These are phyloP conservation scores for Cabera pusaria DNA, from an alignment of 2,888 invertebrate species.

Conservation along the genomic window DNA sequence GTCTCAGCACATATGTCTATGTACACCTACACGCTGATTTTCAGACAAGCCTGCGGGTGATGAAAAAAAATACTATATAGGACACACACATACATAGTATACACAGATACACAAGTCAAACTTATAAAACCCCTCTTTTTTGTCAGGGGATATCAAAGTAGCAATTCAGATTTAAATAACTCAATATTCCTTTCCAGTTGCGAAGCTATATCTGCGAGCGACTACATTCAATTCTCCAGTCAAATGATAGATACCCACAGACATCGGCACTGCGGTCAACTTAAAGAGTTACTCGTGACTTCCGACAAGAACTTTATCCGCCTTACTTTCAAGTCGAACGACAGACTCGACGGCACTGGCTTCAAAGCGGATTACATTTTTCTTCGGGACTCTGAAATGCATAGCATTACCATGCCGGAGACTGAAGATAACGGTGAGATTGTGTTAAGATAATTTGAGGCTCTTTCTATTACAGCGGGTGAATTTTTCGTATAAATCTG, in stretches of 20 bases:
- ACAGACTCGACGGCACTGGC: slow-evolving; percentile 95
- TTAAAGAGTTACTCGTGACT: slow-evolving; percentile 89
- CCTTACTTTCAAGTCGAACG: slow-evolving; percentile 96
- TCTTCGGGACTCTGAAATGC: slow-evolving; percentile 86
- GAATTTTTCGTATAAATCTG: too few species aligned
- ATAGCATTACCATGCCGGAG: slow-evolving; percentile 66
- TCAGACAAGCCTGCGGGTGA: too few species aligned
- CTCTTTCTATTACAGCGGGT: too few species aligned
- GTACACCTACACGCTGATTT: too few species aligned
- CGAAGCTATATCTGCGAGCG: slow-evolving; percentile 94
- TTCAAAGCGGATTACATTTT: slow-evolving; percentile 96
- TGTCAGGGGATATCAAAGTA: too few species aligned
- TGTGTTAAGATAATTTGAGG: too few species aligned
- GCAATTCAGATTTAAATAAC: too few species aligned
- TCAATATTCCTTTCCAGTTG: slow-evolving; percentile 89
- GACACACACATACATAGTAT: too few species aligned
- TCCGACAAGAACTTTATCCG: slow-evolving; percentile 96
- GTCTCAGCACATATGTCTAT: too few species aligned
- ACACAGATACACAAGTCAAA: too few species aligned
- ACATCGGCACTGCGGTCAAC: slow-evolving; percentile 92
- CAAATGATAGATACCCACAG: slow-evolving; percentile 93
- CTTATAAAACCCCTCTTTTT: too few species aligned
- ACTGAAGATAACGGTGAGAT: slow-evolving; percentile 49
- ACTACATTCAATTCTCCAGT: slow-evolving; percentile 97
- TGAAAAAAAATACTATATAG: too few species aligned